Evolutionary conservation across 2,113 vertebrate species (phyloP).

Genomic region (Oophaga pumilio): DNA sequence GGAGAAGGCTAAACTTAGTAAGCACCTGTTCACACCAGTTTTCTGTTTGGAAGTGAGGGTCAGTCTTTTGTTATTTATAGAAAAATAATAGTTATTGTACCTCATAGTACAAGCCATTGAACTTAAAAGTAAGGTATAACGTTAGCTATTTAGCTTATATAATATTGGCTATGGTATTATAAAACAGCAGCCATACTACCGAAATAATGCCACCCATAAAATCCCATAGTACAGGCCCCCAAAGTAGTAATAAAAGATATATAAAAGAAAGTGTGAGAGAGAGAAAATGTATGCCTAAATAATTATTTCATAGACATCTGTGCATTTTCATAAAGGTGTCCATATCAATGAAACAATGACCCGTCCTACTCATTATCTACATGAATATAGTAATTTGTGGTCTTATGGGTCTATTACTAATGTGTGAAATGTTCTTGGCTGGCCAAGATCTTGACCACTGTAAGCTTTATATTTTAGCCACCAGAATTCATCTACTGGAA

Average conservation of each 20-base stretch:
- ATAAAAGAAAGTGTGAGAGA: too few relatives aligned
- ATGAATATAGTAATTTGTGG: slow-evolving; percentile 27
- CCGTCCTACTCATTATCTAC: background rate
- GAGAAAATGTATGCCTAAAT: too few relatives aligned
- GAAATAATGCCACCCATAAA: background rate
- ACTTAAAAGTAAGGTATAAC: background rate
- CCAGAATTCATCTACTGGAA: slow-evolving; percentile 24
- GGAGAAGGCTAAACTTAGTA: too few relatives aligned
- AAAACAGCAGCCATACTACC: background rate
- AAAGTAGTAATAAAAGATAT: too few relatives aligned
- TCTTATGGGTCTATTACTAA: slow-evolving; percentile 15
- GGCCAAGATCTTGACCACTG: slow-evolving; percentile 49
- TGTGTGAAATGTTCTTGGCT: slow-evolving; percentile 38
- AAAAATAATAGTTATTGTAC: too few relatives aligned
- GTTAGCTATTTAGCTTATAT: background rate
- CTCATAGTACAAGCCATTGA: too few relatives aligned
- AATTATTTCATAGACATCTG: background rate
- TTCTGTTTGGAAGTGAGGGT: too few relatives aligned
- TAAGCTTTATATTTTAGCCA: slow-evolving; percentile 49
- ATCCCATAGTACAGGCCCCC: too few relatives aligned
- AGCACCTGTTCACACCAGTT: too few relatives aligned
- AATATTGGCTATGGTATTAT: background rate
- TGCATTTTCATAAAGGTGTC: background rate
- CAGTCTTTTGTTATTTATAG: too few relatives aligned
- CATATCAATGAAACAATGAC: background rate